A percentile compares a stretch with the other conserved stretches of the same genome.
phyloP scores from a whole-genome alignment of 1,140 invertebrate genomes.

The Drosophila gunungcola region DNA sequence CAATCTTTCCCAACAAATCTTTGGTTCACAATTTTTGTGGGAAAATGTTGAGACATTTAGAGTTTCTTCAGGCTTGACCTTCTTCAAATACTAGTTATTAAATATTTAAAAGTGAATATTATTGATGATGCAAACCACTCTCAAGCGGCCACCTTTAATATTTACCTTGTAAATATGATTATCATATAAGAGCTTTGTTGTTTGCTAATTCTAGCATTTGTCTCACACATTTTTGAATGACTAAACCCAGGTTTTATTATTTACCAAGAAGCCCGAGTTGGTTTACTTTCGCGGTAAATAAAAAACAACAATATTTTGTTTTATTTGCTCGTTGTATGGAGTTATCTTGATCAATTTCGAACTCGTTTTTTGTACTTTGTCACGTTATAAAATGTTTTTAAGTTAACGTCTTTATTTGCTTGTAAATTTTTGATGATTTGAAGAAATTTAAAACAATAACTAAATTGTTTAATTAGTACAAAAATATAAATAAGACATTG shows the following conservation, averaged over 20 bases:
- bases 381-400: background rate
- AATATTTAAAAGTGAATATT: too few species aligned
- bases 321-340: background rate
- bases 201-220: background rate
- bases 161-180: constrained; percentile 11
- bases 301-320: too few species aligned
- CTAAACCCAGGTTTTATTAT: background rate
- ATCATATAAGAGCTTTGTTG: background rate
- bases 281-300: background rate
- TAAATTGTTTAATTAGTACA: too few species aligned
- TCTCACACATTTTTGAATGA: constrained; percentile 6
- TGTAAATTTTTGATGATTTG: too few species aligned
- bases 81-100: too few species aligned
- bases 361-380: background rate
- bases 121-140: background rate
- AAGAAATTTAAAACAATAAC: background rate
- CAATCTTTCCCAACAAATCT: background rate
- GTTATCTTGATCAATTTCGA: background rate
- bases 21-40: constrained; percentile 1
- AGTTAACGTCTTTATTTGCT: too few species aligned
- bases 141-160: constrained; percentile 1
- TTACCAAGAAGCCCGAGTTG: background rate
- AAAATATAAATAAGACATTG: too few species aligned
- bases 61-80: too few species aligned
- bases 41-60: too few species aligned